Conservation (phyloP, 2,888 invertebrate species). For the Plagiodera versicolora region DNA sequence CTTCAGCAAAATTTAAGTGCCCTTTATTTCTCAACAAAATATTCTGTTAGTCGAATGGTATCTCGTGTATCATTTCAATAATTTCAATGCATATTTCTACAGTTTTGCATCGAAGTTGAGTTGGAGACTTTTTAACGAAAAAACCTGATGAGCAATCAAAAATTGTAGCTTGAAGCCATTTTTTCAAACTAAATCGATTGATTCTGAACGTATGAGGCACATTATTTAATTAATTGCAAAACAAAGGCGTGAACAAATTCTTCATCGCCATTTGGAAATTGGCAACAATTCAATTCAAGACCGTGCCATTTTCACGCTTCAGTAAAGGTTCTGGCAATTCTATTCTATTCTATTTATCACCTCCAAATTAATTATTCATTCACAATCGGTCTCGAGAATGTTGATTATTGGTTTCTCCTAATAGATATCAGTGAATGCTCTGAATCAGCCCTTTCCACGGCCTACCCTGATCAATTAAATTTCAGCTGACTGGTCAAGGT, state of each 20-base stretch:
- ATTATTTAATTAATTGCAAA: neutral
- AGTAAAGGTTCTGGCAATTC: neutral
- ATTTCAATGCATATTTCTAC: too few relatives aligned
- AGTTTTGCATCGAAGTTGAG: too few relatives aligned
- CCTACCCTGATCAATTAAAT: too few relatives aligned
- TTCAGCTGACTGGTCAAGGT: too few relatives aligned
- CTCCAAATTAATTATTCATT: neutral
- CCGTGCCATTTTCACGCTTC: neutral
- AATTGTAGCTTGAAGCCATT: too few relatives aligned
- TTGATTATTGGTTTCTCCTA: neutral
- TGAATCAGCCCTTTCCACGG: neutral
- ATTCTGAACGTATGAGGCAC: neutral
- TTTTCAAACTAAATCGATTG: too few relatives aligned
- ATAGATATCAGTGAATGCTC: neutral
- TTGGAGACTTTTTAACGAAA: too few relatives aligned
- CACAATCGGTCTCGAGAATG: neutral
- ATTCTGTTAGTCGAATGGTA: too few relatives aligned
- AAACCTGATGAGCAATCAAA: too few relatives aligned
- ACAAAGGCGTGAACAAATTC: neutral
- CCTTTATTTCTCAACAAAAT: too few relatives aligned
- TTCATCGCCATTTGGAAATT: neutral
- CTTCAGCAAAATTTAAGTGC: too few relatives aligned
- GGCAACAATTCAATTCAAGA: neutral
- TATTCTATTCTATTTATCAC: neutral
- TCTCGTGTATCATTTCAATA: too few relatives aligned